These are phyloP conservation scores for Diplosoma virens DNA, from an alignment of 23 tunicate genomes.

Conservation along the genomic window DNA sequence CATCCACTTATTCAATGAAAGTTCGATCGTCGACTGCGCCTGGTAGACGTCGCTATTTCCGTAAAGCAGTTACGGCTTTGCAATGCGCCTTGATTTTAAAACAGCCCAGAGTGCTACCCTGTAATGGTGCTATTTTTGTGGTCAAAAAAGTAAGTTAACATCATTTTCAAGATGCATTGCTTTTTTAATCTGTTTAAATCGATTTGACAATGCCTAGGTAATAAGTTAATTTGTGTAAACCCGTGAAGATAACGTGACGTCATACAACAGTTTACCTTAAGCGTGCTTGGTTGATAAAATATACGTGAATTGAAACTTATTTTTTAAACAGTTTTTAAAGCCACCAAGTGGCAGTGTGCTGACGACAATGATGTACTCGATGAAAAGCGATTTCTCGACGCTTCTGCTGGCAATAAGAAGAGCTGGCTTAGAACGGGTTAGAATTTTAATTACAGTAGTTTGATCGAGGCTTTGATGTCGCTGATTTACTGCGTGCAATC, in stretches of 20 bases:
- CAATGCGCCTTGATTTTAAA: constrained; percentile 47
- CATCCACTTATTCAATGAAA: constrained; percentile 9
- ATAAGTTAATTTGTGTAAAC: not conserved
- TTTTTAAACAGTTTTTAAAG: constrained; percentile 27
- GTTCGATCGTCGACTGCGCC: not conserved
- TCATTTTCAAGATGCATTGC: not conserved
- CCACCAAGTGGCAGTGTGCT: constrained; percentile 41
- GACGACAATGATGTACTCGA: constrained; percentile 14
- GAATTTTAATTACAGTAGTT: no score
- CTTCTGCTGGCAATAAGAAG: constrained; percentile 25
- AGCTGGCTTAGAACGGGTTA: constrained; percentile 34
- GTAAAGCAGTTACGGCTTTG: constrained; percentile 1
- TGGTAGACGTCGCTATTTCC: not conserved
- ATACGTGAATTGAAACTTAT: not conserved
- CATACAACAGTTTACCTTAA: not conserved
- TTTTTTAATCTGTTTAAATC: not conserved
- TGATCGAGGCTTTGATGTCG: no score
- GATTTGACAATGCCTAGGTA: no score
- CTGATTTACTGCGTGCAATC: not conserved
- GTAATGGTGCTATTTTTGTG: constrained; percentile 43
- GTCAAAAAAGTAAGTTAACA: constrained; percentile 44
- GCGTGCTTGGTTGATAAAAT: not conserved
- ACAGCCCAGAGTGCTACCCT: constrained; percentile 2
- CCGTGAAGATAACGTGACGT: not conserved
- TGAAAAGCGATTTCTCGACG: constrained; percentile 46